Evolutionary conservation across 2,797 vertebrate species (phyloP).

Genomic region (Moxostoma hubbsi): DNA sequence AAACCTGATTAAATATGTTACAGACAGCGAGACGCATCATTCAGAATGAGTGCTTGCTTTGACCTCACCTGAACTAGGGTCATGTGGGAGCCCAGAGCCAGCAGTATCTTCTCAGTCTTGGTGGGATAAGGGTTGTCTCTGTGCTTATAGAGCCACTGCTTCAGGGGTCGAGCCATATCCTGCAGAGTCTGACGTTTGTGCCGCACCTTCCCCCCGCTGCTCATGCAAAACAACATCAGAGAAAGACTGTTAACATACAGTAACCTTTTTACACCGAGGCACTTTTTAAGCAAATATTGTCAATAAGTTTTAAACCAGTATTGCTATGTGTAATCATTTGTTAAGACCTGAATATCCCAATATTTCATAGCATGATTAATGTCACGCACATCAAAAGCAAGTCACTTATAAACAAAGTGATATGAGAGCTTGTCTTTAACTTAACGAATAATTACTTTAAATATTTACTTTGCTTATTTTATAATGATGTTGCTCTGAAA

Average conservation of each 20-base stretch:
- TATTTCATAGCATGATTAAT: neutral
- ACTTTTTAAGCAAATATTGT: no score
- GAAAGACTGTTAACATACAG: neutral
- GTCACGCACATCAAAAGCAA: neutral
- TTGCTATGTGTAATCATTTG: neutral
- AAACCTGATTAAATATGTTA: neutral
- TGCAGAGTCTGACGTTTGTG: conserved; percentile 97
- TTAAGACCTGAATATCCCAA: neutral
- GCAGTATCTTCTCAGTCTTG: conserved; percentile 97
- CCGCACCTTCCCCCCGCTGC: conserved; percentile 84
- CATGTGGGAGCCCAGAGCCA: conserved; percentile 98
- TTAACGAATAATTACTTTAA: no score
- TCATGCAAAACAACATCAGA: conserved; percentile 13
- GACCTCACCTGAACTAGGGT: conserved; percentile 94
- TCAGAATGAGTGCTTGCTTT: neutral
- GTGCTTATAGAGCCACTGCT: conserved; percentile 99
- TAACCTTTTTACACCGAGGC: no score
- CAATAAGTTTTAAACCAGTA: neutral
- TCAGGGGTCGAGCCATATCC: conserved; percentile 97
- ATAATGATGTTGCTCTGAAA: neutral
- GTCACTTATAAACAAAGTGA: no score
- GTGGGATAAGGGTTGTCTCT: conserved; percentile 98
- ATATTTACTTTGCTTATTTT: conserved; percentile 4
- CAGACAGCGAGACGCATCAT: neutral
- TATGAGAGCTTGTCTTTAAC: no score